phyloP scores from a whole-genome alignment of 1,140 invertebrate species.

The Zaprionus africanus region DNA sequence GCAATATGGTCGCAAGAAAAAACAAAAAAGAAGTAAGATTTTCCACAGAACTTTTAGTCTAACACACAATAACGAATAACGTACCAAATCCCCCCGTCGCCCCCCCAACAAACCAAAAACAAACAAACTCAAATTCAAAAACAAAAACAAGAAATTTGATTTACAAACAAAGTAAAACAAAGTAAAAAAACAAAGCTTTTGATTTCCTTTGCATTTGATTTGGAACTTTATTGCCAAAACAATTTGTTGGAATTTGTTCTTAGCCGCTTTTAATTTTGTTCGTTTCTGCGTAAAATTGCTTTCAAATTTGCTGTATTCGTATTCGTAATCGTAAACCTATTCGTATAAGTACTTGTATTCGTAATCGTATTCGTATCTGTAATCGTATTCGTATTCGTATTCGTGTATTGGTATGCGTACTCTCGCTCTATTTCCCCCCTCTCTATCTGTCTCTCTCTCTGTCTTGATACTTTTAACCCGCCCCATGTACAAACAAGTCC shows the following conservation, averaged over 20 bases:
- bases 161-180: constrained; percentile 20
- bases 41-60: constrained; percentile 75
- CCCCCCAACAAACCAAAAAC: constrained; percentile 31
- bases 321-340: constrained; percentile 36
- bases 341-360: constrained; percentile 35
- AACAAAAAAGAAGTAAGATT: constrained; percentile 98
- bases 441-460: background rate
- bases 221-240: constrained; percentile 59
- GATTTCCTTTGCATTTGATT: constrained; percentile 51
- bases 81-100: constrained; percentile 17
- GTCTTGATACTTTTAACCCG: constrained; percentile 15
- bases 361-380: constrained; percentile 47
- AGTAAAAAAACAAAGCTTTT: constrained; percentile 42
- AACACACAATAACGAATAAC: constrained; percentile 54
- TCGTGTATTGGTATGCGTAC: constrained; percentile 44
- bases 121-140: constrained; percentile 19
- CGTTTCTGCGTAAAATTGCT: constrained; percentile 40
- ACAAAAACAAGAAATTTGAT: constrained; percentile 36
- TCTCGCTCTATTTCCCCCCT: background rate
- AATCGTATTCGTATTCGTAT: constrained; percentile 33
- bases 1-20: constrained; percentile 95
- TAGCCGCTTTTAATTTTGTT: constrained; percentile 32
- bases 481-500: constrained; percentile 20
- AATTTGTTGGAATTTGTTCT: constrained; percentile 30
- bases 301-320: constrained; percentile 34